Evolutionary conservation across 2,113 vertebrate genomes (phyloP), one percentile per base, ranked within the genome.

Genomic region (Notiomystis cincta): DNA sequence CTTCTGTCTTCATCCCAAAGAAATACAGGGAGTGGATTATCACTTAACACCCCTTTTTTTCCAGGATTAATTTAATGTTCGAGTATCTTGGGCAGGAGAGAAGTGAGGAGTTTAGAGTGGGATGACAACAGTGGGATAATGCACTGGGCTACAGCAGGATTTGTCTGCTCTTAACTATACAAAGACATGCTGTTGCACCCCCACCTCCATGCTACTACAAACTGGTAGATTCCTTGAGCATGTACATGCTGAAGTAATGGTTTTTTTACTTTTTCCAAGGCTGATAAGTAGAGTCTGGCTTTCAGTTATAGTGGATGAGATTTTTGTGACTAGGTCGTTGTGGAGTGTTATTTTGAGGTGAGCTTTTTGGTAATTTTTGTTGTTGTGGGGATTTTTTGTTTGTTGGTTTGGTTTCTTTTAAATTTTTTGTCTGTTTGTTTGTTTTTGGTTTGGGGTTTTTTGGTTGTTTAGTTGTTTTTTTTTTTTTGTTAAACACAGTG

Each of bases 191-290:
- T 20, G 15, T 47, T n/a, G 50, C 45, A 42, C 50, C 24, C 23
- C 35, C 20, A 22, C 21, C 23, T 10, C 11, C 22, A 1, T 27
- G 35, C 48, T 90, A 1, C 56, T 53, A 10, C n/a, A 11, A 37
- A 1, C 57, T 75, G 37, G 33, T 31, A 31, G 44, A 13, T 73
- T 85, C 66, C 37, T 79, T 87, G 45, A 87, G 44, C 9, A 5
- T 9, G 19, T 62, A 66, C 54, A 58, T 60, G 28, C 28, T 1
- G 1, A n/a, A 8, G 28, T 51, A 8, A 22, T 19, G 3, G 0
- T 17, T 51, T 54, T 28, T 38, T 20, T 6, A 24, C 2, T 6
- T 72, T 79, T 81, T 51, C 54, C 30, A 47, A 42, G 40, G 16
- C 51, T 15, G 60, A 0, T 18, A 7, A 54, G 18, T 54, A 58